These are phyloP conservation scores for Salarias fasciatus DNA, from an alignment of 2,797 vertebrate species.

Conservation along the genomic window DNA sequence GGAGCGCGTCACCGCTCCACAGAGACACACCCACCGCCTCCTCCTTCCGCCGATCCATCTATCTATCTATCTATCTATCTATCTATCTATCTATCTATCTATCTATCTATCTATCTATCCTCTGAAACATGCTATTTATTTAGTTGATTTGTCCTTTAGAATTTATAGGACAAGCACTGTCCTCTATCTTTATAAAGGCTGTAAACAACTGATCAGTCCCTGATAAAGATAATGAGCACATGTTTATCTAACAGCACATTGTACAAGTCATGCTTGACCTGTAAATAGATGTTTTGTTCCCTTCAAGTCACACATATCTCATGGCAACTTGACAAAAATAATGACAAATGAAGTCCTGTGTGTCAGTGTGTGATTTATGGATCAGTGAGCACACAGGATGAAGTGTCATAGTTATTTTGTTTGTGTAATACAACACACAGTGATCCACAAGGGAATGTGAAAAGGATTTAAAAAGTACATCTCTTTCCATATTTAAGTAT, in stretches of 20 bases:
- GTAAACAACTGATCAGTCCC: not conserved
- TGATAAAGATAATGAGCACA: not conserved
- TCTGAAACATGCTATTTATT: no score
- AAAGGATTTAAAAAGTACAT: no score
- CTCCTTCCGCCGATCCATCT: slow-evolving; percentile 34
- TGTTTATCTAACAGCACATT: not conserved
- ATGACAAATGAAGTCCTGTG: not conserved
- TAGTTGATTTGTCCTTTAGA: no score
- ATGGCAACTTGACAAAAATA: not conserved
- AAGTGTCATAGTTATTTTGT: slow-evolving; percentile 1
- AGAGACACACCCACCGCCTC: slow-evolving; percentile 75
- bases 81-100: slow-evolving; percentile 31
- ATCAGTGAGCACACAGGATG: slow-evolving; percentile 17
- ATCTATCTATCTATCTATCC: slow-evolving; percentile 21
- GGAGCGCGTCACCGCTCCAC: slow-evolving; percentile 74
- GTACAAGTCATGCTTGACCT: not conserved
- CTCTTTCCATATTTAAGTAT: no score
- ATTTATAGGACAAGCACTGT: no score
- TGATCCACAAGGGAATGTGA: not conserved
- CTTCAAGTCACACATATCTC: not conserved
- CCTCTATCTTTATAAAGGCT: no score
- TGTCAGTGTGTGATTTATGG: slow-evolving; percentile 4
- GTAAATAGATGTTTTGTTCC: no score
- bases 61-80: slow-evolving; percentile 22
- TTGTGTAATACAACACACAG: slow-evolving; percentile 5